Percentiles rank a stretch among this genome's conserved stretches.
Evolutionary conservation across 2,888 invertebrate species (phyloP).

Genomic region (Heteromyza rotundicornis): DNA sequence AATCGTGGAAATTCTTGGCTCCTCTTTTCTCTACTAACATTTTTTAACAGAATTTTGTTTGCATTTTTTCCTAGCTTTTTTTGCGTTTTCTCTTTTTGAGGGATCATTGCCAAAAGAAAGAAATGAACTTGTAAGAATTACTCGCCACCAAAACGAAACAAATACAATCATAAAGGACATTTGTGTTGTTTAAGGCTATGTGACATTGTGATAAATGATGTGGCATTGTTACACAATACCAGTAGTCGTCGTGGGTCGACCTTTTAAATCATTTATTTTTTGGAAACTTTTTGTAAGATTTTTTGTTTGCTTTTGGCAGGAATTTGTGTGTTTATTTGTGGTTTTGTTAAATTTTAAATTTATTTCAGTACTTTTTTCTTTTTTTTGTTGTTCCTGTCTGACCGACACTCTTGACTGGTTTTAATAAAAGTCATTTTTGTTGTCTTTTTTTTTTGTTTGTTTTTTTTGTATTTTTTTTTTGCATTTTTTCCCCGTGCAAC

Average conservation of each 20-base stretch:
- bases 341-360: neutral
- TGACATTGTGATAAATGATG: constrained; percentile 9
- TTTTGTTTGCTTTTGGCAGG: neutral
- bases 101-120: neutral
- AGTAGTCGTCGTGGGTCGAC: neutral
- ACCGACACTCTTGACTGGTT: no score
- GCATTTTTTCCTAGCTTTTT: neutral
- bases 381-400: no score
- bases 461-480: neutral
- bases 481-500: neutral
- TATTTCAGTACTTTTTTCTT: no score
- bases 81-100: neutral
- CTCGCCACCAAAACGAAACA: neutral
- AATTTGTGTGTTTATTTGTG: neutral
- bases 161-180: neutral
- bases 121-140: neutral
- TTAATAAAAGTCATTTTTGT: neutral
- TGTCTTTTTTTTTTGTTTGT: neutral
- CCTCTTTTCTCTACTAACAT: no score
- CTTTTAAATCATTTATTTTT: constrained; percentile 1
- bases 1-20: neutral
- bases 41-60: neutral
- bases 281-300: neutral
- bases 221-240: neutral
- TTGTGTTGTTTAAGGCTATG: neutral